These are phyloP conservation scores for Chrysina gloriosa DNA, from an alignment of 2,888 invertebrate genomes.

Conservation along the genomic window DNA sequence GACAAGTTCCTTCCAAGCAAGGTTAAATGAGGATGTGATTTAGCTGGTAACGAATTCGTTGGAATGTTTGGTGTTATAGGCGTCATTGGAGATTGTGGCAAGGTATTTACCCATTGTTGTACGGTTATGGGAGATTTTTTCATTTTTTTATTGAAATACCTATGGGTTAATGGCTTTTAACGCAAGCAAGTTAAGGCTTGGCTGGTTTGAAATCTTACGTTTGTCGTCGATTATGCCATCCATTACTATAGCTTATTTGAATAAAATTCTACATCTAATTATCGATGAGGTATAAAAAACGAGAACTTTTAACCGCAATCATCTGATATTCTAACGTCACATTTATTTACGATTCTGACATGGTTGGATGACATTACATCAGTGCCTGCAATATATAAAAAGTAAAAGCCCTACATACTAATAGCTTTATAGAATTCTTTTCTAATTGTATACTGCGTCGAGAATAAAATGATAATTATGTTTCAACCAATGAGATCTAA, in stretches of 20 bases:
- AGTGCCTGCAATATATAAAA: too few relatives aligned
- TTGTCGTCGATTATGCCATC: neutral
- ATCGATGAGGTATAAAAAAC: neutral
- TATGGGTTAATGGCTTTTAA: neutral
- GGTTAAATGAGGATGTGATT: slow-evolving; percentile 46
- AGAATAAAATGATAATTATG: too few relatives aligned
- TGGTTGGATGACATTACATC: neutral
- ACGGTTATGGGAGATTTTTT: slow-evolving; percentile 75
- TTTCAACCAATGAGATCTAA: too few relatives aligned
- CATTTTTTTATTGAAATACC: slow-evolving; percentile 48
- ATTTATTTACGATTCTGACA: slow-evolving; percentile 24
- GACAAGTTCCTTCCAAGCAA: slow-evolving; percentile 60
- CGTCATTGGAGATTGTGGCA: slow-evolving; percentile 65
- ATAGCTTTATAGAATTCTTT: too few relatives aligned
- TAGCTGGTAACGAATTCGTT: slow-evolving; percentile 43
- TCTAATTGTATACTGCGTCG: too few relatives aligned
- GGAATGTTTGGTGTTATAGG: slow-evolving; percentile 47
- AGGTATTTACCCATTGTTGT: slow-evolving; percentile 81
- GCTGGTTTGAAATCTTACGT: slow-evolving; percentile 2
- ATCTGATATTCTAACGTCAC: slow-evolving; percentile 24
- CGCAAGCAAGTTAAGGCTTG: neutral
- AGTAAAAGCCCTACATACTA: too few relatives aligned
- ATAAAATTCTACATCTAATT: neutral
- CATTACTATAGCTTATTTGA: slow-evolving; percentile 25
- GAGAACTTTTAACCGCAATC: neutral